Evolutionary conservation across 2,888 invertebrate genomes (phyloP).

Genomic region (Listrodromus nycthemerus): DNA sequence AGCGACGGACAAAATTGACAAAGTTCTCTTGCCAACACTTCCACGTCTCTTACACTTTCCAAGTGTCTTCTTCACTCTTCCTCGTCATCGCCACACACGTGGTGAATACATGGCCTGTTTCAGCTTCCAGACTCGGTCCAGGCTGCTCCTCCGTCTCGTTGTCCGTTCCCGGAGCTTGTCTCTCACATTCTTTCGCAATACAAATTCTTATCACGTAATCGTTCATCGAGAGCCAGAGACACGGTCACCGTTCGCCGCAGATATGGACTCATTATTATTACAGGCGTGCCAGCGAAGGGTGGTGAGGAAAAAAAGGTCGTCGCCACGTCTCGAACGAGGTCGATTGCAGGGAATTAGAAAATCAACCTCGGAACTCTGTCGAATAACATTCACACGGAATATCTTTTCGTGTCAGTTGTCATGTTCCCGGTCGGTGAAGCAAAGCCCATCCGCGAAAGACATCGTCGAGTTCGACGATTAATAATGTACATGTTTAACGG

Average conservation of each 20-base stretch:
- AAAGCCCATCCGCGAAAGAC: neutral
- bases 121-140: conserved; percentile 46
- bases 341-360: neutral
- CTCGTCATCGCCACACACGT: conserved; percentile 29
- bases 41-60: neutral
- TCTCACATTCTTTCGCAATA: conserved; percentile 58
- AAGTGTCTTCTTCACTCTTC: conserved; percentile 4
- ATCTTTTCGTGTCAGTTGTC: conserved; percentile 10
- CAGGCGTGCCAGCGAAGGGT: neutral
- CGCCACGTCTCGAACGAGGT: neutral
- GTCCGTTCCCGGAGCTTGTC: conserved; percentile 60
- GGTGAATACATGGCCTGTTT: conserved; percentile 29
- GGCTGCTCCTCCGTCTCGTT: conserved; percentile 45
- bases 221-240: conserved; percentile 30
- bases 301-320: conserved; percentile 6
- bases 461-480: neutral
- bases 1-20: conserved; percentile 67
- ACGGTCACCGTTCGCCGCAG: conserved; percentile 29
- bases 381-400: neutral
- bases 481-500: neutral
- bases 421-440: neutral
- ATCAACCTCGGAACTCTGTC: conserved; percentile 14
- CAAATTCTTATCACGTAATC: conserved; percentile 44
- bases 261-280: conserved; percentile 33
- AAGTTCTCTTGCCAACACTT: conserved; percentile 57